Conservation (phyloP, 2,797 vertebrate species). For the Pangasius sanitwongsei region DNA sequence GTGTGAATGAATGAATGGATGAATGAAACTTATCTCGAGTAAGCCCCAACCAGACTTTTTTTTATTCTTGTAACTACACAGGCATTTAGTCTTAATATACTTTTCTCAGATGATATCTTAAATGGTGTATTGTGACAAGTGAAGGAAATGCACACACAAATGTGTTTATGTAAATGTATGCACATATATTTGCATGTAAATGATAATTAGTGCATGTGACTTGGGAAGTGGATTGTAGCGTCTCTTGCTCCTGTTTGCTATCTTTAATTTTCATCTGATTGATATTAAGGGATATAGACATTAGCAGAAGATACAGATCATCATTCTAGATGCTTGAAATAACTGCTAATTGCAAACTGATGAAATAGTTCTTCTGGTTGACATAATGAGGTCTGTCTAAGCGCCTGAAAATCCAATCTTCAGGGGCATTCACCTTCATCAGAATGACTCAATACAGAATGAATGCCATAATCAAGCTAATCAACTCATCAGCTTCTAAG, state of each 20-base stretch:
- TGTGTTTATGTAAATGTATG: slow-evolving; percentile 38
- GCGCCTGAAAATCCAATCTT: slow-evolving; percentile 46
- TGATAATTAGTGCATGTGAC: slow-evolving; percentile 33
- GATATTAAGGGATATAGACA: slow-evolving; percentile 43
- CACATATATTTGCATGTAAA: slow-evolving; percentile 40
- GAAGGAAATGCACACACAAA: slow-evolving; percentile 26
- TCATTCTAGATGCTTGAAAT: slow-evolving; percentile 43
- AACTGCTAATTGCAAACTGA: slow-evolving; percentile 48
- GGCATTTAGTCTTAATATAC: not conserved
- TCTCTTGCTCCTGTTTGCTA: slow-evolving; percentile 39
- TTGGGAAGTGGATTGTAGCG: slow-evolving; percentile 5
- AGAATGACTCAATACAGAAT: slow-evolving; percentile 46
- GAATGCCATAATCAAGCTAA: slow-evolving; percentile 48
- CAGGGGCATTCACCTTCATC: slow-evolving; percentile 49
- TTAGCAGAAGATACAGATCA: slow-evolving; percentile 40
- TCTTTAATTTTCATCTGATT: slow-evolving; percentile 31
- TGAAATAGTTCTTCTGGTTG: slow-evolving; percentile 47
- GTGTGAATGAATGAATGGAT: not conserved
- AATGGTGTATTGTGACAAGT: not conserved
- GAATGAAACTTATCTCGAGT: not conserved
- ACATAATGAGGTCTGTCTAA: slow-evolving; percentile 49
- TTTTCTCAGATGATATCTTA: slow-evolving; percentile 19
- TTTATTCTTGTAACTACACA: not conserved
- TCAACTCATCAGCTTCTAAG: slow-evolving; percentile 44
- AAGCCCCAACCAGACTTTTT: not conserved